Base-by-base conservation (phyloP, 2,797 vertebrate species). In the Stomatorhinus walkeri region DNA sequence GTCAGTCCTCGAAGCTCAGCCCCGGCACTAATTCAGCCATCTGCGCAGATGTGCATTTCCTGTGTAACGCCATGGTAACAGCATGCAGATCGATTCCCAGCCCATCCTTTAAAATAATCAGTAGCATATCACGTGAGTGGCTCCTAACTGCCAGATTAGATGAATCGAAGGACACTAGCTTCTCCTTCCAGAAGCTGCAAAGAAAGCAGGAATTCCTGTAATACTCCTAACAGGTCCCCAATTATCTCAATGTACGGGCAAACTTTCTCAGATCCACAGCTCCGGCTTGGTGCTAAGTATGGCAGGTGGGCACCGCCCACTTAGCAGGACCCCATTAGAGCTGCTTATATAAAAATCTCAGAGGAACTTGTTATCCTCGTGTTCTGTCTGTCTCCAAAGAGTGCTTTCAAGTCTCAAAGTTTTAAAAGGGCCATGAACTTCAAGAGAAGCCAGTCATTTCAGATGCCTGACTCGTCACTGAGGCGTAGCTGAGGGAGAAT, bases 231-330 rank as follows among this genome's bases (percentile, higher is more conserved):
- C 16, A 48, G 64, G 19, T 56, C 40, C 14, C 28, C 36, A 88
- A 88, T 85, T 64, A 85, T 54, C 52, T 85, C 54, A 64, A 40
- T 52, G 52, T 24, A 49, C 7, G 28, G 16, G 32, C 52, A 24
- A n/a, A 56, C 85, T 43, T 84, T 59, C 32, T 87, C 52, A 19
- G 87, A 56, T 87, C 88, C 48, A 79, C 88, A 89, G 76, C 48
- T 40, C 43, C 54, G 36, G 85, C 88, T 88, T 54, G 52, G 46
- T 86, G 51, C 72, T 89, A 90, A 91, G 76, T 83, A 87, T 32
- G n/a, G 24, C 90, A 88, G 88, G 88, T 22, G 43, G 72, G 79
- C 12, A 28, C 3, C 3, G 24, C 46, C 54, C 49, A 14, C 79
- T 59, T 84, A 46, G 79, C 54, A 49, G n/a, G 83, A 1, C 76